Percentiles rank a stretch among this genome's conserved stretches.
Conservation (phyloP, 2,888 invertebrate species). For the Lasioglossum pauxillum region DNA sequence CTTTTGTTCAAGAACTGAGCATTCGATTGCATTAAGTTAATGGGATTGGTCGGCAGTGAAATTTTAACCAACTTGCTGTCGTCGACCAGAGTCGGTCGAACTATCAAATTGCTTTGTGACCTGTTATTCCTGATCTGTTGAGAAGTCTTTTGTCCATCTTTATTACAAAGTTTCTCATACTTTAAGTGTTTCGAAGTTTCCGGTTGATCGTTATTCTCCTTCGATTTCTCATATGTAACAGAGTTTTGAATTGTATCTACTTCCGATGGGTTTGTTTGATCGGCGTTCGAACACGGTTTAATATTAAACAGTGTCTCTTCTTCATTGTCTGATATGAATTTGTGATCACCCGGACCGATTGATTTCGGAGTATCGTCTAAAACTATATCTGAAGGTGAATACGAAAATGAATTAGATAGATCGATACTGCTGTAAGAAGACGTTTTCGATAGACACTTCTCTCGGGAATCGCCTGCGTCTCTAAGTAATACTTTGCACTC, state of each 20-base stretch:
- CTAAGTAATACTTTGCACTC: slow-evolving; percentile 2
- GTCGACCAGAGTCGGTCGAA: slow-evolving; percentile 59
- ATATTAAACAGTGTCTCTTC: slow-evolving; percentile 34
- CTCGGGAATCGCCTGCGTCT: slow-evolving; percentile 3
- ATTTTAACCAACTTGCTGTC: slow-evolving; percentile 80
- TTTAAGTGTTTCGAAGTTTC: background rate
- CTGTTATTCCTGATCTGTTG: slow-evolving; percentile 1
- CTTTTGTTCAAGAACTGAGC: slow-evolving; percentile 81
- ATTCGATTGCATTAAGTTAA: slow-evolving; percentile 80
- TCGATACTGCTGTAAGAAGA: slow-evolving; percentile 27
- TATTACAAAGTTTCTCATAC: background rate
- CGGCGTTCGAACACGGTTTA: background rate
- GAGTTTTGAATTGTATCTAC: background rate
- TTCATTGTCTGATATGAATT: slow-evolving; percentile 7
- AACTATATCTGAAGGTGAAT: slow-evolving; percentile 6
- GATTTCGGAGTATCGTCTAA: background rate
- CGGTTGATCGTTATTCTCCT: background rate
- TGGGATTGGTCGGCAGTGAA: slow-evolving; percentile 78
- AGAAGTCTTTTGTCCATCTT: slow-evolving; percentile 11
- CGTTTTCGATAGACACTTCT: slow-evolving; percentile 28
- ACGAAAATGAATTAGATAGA: slow-evolving; percentile 23
- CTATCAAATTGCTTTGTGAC: background rate
- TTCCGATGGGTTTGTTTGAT: background rate
- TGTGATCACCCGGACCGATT: background rate
- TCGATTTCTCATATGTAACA: background rate